Conservation (phyloP, 2,888 invertebrate species). For the Agrochola lota region DNA sequence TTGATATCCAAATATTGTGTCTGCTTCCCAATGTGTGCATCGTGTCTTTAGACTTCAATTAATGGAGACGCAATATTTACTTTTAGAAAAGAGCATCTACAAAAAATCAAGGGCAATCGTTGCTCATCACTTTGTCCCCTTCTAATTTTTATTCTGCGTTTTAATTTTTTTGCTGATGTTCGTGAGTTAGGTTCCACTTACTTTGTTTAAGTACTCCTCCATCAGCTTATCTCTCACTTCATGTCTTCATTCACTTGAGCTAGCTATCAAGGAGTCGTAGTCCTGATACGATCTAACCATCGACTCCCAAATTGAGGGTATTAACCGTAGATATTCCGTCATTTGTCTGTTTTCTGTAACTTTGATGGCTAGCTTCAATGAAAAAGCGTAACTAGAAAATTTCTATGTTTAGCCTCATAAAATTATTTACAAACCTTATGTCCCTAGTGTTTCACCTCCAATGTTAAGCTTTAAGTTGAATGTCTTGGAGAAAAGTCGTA, state of each 20-base stretch:
- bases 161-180: not conserved
- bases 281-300: conserved; percentile 17
- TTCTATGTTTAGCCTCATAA: conserved; percentile 6
- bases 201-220: conserved; percentile 2
- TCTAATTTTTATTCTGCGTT: conserved; percentile 11
- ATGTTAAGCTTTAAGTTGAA: not conserved
- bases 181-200: not conserved
- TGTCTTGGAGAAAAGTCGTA: conserved; percentile 2
- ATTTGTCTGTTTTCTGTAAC: conserved; percentile 27
- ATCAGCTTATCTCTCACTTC: conserved; percentile 11
- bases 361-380: conserved; percentile 35
- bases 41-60: conserved; percentile 24
- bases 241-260: conserved; percentile 10
- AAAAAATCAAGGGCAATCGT: conserved; percentile 14
- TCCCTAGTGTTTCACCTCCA: not conserved
- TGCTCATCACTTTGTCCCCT: conserved; percentile 10
- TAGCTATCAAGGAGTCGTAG: conserved; percentile 20
- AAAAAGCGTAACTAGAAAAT: conserved; percentile 8
- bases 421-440: not conserved
- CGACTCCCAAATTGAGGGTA: conserved; percentile 18
- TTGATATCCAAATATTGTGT: conserved; percentile 55
- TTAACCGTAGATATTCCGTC: conserved; percentile 22
- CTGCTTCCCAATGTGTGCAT: conserved; percentile 19
- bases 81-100: conserved; percentile 26
- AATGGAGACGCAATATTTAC: not conserved